phyloP scores from a whole-genome alignment of 1,140 invertebrate genomes.

The Periplaneta americana region DNA sequence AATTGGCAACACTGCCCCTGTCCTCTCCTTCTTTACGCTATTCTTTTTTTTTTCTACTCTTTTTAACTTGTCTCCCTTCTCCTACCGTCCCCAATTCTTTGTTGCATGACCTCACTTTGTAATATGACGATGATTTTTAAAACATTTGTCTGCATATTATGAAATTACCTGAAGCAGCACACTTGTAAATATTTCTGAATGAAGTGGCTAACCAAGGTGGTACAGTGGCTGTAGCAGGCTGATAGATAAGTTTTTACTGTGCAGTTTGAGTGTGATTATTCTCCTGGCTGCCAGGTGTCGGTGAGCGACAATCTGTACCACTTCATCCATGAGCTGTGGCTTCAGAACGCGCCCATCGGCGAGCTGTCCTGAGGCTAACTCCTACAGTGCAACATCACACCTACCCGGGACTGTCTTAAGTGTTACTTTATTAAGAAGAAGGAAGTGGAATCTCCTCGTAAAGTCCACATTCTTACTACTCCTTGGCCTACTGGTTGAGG shows the following conservation, averaged over 20 bases:
- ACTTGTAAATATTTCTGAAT: slow-evolving; percentile 14
- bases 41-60: too few species aligned
- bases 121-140: too few species aligned
- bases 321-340: slow-evolving; percentile 95
- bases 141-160: too few species aligned
- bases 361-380: slow-evolving; percentile 61
- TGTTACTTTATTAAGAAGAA: not conserved
- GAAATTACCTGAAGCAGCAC: not conserved
- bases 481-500: not conserved
- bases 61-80: too few species aligned
- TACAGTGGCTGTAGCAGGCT: not conserved
- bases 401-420: not conserved
- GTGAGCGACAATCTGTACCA: slow-evolving; percentile 91
- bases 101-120: too few species aligned
- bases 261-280: not conserved
- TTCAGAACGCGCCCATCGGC: slow-evolving; percentile 96
- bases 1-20: too few species aligned
- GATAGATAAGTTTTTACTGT: not conserved
- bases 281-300: slow-evolving; percentile 67
- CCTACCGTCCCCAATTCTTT: too few species aligned
- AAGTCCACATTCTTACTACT: too few species aligned
- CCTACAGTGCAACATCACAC: not conserved
- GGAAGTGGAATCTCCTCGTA: not conserved
- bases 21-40: too few species aligned
- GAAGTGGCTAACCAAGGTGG: not conserved